phyloP scores from a whole-genome alignment of 2,797 vertebrate species.

The Sebastiscus tertius region DNA sequence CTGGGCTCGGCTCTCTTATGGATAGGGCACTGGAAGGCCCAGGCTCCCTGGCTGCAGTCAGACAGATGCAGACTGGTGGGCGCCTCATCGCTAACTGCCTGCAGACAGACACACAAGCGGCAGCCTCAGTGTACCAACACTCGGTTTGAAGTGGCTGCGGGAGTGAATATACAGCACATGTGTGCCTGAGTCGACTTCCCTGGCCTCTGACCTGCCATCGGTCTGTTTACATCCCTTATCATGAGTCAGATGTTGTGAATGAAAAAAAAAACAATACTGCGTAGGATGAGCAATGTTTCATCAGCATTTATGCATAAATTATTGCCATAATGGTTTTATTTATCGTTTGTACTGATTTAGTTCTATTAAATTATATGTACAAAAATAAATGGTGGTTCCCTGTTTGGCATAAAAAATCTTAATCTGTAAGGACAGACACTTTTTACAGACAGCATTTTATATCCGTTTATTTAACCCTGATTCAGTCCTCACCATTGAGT shows the following conservation, averaged over 20 bases:
- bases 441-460: too few relatives aligned
- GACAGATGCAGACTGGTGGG: slow-evolving; percentile 85
- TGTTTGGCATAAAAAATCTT: too few relatives aligned
- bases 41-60: slow-evolving; percentile 72
- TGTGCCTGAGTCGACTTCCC: slow-evolving; percentile 49
- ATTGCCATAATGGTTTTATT: slow-evolving; percentile 3
- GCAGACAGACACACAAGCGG: slow-evolving; percentile 64
- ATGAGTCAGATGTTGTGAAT: slow-evolving; percentile 69
- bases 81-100: slow-evolving; percentile 71
- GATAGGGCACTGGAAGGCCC: slow-evolving; percentile 72
- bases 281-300: slow-evolving; percentile 63
- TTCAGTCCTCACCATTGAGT: too few relatives aligned
- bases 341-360: not conserved
- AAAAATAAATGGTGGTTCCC: not conserved
- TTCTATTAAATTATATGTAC: not conserved
- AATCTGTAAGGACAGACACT: too few relatives aligned
- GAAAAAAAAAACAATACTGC: slow-evolving; percentile 45
- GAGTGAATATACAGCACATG: slow-evolving; percentile 32
- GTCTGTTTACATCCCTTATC: slow-evolving; percentile 47
- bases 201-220: slow-evolving; percentile 49
- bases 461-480: too few relatives aligned
- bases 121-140: slow-evolving; percentile 39
- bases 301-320: slow-evolving; percentile 20
- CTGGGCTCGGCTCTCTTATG: slow-evolving; percentile 77
- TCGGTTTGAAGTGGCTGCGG: slow-evolving; percentile 44